A percentile compares a stretch with the other conserved stretches of the same genome.
phyloP scores from a whole-genome alignment of 1,140 invertebrate genomes.

The Archegozetes longisetosus region DNA sequence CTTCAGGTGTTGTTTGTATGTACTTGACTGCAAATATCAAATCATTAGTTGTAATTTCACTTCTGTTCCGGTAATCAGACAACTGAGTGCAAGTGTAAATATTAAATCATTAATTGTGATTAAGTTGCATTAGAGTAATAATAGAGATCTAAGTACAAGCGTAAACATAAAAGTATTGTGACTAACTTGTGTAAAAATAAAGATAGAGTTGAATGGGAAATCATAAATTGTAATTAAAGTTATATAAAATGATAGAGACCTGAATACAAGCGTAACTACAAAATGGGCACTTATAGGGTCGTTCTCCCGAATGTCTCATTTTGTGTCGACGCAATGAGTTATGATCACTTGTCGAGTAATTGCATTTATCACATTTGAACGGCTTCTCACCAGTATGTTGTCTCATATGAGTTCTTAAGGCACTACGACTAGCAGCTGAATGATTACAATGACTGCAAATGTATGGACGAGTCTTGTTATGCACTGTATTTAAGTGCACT shows the following conservation, averaged over 20 bases:
- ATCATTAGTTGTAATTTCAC: neutral
- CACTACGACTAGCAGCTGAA: conserved; percentile 21
- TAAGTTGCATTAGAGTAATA: too few species aligned
- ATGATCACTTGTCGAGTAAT: conserved; percentile 24
- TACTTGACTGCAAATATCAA: conserved; percentile 32
- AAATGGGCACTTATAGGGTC: conserved; percentile 45
- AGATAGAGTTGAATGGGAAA: neutral
- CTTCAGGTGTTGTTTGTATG: conserved; percentile 43
- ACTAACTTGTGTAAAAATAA: too few species aligned
- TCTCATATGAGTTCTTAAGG: conserved; percentile 40
- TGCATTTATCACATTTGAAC: conserved; percentile 57
- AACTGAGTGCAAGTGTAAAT: too few species aligned
- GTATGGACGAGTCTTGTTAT: conserved; percentile 25
- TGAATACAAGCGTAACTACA: conserved; percentile 50
- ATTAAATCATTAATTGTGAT: too few species aligned
- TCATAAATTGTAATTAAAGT: neutral
- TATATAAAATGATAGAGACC: too few species aligned
- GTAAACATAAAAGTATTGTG: too few species aligned
- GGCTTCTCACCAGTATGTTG: conserved; percentile 58
- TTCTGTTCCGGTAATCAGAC: too few species aligned
- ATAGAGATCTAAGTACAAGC: too few species aligned
- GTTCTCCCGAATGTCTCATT: conserved; percentile 22
- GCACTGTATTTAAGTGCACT: conserved; percentile 26
- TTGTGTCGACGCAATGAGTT: neutral
- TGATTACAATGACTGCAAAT: conserved; percentile 24